Conservation (phyloP, 2,797 vertebrate species). For the Galagoides demidoff region DNA sequence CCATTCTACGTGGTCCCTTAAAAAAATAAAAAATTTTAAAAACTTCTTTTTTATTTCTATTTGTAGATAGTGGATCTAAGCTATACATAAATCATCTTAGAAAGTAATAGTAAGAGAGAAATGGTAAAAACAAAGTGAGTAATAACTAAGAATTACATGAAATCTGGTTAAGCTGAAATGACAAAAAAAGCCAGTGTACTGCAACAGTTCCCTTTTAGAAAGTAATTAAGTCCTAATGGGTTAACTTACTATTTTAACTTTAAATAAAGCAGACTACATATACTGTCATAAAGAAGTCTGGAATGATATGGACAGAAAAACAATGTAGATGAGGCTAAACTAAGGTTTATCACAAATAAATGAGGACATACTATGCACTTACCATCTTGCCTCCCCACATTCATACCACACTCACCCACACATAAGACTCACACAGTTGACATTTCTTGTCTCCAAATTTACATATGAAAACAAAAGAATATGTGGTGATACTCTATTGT, state of each 20-base stretch:
- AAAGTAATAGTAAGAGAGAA: not conserved
- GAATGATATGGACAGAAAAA: not conserved
- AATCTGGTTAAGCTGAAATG: not conserved
- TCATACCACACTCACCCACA: not conserved
- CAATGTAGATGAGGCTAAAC: not conserved
- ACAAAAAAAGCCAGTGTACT: not conserved
- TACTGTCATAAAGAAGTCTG: not conserved
- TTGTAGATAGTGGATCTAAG: not conserved
- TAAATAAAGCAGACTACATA: not conserved
- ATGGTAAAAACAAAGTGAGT: not conserved
- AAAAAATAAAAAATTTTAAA: not conserved
- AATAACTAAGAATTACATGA: not conserved
- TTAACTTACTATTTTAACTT: slow-evolving; percentile 4
- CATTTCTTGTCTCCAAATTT: not conserved
- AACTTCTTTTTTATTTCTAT: not conserved
- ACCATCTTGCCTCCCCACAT: not conserved
- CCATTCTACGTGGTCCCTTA: not conserved
- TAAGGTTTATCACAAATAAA: not conserved
- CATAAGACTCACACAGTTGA: not conserved
- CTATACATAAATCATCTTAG: not conserved
- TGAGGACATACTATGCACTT: not conserved
- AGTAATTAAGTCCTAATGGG: not conserved
- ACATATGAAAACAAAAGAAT: not conserved
- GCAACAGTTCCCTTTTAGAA: not conserved
- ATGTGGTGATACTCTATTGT: not conserved